These are phyloP conservation scores for Micropoecilia bifurca DNA, from an alignment of 2,797 vertebrate species.

Conservation along the genomic window DNA sequence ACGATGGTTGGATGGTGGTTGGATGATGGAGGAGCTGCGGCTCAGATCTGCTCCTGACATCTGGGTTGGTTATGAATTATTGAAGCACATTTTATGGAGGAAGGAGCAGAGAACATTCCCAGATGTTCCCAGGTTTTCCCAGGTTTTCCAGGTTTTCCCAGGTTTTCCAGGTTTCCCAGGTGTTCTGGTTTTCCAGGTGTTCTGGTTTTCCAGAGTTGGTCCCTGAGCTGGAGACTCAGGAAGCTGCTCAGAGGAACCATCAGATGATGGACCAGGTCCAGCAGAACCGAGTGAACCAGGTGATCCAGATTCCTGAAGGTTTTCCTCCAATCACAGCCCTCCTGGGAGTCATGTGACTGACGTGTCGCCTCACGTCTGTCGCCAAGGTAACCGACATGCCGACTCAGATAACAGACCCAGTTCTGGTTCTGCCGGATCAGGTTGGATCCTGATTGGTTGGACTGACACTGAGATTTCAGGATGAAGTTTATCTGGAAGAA, in stretches of 20 bases:
- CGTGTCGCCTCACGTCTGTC: slow-evolving; percentile 34
- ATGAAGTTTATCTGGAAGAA: background rate
- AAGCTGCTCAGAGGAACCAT: background rate
- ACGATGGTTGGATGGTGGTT: too few relatives aligned
- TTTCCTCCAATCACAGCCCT: background rate
- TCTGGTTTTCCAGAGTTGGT: background rate
- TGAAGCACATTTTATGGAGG: too few relatives aligned
- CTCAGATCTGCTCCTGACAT: background rate
- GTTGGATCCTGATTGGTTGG: background rate
- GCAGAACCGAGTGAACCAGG: background rate
- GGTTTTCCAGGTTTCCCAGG: too few relatives aligned
- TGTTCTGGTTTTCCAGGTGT: too few relatives aligned
- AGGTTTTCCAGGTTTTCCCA: too few relatives aligned
- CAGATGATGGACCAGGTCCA: background rate
- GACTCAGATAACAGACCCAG: background rate
- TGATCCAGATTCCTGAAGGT: background rate
- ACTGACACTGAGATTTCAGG: background rate
- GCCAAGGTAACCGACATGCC: accelerated
- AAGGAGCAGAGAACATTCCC: background rate
- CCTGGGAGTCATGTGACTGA: background rate
- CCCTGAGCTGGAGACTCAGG: background rate
- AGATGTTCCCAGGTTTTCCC: too few relatives aligned
- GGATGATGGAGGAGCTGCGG: too few relatives aligned
- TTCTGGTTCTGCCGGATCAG: background rate
- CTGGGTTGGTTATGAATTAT: background rate